Percentiles rank a stretch among this genome's conserved stretches.
Conservation (phyloP, 2,797 vertebrate species). For the Numenius phaeopus region DNA sequence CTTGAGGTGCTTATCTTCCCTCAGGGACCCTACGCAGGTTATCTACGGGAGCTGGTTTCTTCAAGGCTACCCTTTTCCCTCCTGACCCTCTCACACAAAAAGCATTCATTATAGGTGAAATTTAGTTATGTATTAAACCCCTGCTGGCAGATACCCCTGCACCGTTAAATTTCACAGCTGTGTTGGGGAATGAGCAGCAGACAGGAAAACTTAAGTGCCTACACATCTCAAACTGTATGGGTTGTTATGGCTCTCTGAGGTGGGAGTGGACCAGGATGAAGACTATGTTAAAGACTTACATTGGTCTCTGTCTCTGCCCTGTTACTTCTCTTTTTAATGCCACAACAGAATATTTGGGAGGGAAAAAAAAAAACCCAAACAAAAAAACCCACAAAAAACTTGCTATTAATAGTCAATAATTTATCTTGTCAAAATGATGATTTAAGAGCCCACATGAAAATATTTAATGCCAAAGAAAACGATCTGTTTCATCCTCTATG, state of each 20-base stretch:
- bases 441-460: not conserved
- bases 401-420: not conserved
- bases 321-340: not conserved
- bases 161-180: not conserved
- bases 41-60: not conserved
- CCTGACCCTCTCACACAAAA: not conserved
- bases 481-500: not conserved
- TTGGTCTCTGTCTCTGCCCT: not conserved
- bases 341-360: not conserved
- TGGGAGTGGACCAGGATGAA: not conserved
- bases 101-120: not conserved
- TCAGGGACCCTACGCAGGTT: not conserved
- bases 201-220: not conserved
- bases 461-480: not conserved
- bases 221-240: not conserved
- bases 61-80: not conserved
- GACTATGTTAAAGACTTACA: not conserved
- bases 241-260: not conserved
- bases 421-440: not conserved
- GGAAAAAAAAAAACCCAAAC: not conserved
- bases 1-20: not conserved
- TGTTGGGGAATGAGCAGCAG: not conserved
- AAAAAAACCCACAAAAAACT: not conserved
- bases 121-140: not conserved
- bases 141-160: not conserved